Evolutionary conservation across 2,888 invertebrate species (phyloP), one percentile per base, ranked within the genome.

Genomic region (Cephalotes varians): DNA sequence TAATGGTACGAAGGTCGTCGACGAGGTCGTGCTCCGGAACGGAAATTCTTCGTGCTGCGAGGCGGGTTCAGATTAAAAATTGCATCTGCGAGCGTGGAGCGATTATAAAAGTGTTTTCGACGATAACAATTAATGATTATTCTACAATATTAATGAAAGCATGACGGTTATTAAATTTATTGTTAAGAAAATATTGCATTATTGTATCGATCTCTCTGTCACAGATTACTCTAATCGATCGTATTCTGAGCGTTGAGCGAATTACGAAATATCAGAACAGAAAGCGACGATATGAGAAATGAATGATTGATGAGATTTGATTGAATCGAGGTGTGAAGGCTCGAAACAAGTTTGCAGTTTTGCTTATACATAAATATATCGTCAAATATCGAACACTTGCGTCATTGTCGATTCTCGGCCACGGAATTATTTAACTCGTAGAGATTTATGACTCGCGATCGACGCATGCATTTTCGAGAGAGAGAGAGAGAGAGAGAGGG

Each of bases 371-470:
- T 12, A 21, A 77, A 58, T 79, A 77, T 77, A 67, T 87, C 73
- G 60, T 87, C 83, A 82, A 85, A 87, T 82, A 67, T 47, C 54
- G n/a, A 56, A 72, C 72, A 58, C 62, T 88, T 88, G 83, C 88
- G 25, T 49, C 89, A 47, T 21, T 64, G 60, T 54, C 62, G 81
- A 60, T 65, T 88, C 85, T 87, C 89, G 77, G 74, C 72, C 80
- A 49, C 44, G 84, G 87, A 88, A 89, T 89, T 88, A 87, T 85
- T 89, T 85, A 85, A 88, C 89, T 84, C 72, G 58, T 54, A 81
- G 73, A 82, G 88, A 88, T 88, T 88, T 87, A 88, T 87, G 82
- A 84, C 82, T 84, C 74, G 77, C 84, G 80, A 67, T 80, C 67
- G 89, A 79, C 89, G 81, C 85, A 82, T 85, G 85, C 64, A 81